These are phyloP conservation scores for Eurytoma californica DNA, from an alignment of 2,888 invertebrate genomes.

Conservation along the genomic window DNA sequence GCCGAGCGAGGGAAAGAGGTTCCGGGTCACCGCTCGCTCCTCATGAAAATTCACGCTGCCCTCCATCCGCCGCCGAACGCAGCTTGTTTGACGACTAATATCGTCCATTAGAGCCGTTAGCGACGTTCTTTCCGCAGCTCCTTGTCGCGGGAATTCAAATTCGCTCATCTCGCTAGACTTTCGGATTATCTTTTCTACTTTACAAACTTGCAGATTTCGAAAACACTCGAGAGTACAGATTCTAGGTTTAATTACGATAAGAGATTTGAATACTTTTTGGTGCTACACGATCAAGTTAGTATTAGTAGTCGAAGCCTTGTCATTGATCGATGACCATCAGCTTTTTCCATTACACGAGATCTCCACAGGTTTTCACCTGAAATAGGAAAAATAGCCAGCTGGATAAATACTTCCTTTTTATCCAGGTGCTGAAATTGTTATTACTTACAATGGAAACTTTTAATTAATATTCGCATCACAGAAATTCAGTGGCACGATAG, in stretches of 20 bases:
- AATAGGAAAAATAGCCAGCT: no score
- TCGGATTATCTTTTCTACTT: no score
- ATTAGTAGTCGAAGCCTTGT: not conserved
- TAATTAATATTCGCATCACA: no score
- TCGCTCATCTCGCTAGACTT: no score
- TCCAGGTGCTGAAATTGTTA: no score
- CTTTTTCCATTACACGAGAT: no score
- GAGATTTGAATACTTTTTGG: not conserved
- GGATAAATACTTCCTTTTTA: no score
- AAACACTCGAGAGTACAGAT: no score
- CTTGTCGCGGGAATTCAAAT: not conserved
- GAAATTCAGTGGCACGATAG: no score
- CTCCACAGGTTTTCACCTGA: no score
- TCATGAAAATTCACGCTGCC: conserved; percentile 63
- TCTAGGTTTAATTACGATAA: no score
- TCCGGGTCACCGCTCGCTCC: conserved; percentile 55
- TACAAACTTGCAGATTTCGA: not conserved
- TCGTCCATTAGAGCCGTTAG: conserved; percentile 9
- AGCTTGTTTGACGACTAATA: conserved; percentile 21
- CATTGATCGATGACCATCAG: conserved; percentile 10
- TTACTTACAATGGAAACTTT: no score
- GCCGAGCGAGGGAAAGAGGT: conserved; percentile 7
- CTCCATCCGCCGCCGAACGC: not conserved
- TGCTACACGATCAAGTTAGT: not conserved
- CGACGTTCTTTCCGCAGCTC: not conserved